Conservation (phyloP, 2,888 invertebrate genomes). For the Drosophila mercatorum region DNA sequence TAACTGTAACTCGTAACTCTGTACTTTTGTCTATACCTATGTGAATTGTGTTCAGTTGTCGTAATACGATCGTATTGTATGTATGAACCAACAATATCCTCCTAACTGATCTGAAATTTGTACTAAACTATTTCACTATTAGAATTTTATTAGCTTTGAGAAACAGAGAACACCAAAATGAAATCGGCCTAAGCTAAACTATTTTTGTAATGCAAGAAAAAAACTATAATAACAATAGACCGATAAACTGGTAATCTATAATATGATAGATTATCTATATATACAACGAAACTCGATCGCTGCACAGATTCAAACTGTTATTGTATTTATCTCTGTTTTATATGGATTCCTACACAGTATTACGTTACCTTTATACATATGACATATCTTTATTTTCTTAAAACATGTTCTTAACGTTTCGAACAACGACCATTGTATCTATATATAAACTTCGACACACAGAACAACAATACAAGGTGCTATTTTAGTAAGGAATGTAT, state of each 20-base stretch:
- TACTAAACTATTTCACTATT: slow-evolving; percentile 2
- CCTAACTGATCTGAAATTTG: slow-evolving; percentile 9
- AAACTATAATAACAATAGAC: slow-evolving; percentile 12
- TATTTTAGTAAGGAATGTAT: slow-evolving; percentile 73
- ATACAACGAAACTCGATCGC: slow-evolving; percentile 28
- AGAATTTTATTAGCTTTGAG: not conserved
- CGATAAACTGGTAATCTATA: not conserved
- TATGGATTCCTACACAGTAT: slow-evolving; percentile 40
- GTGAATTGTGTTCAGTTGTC: slow-evolving; percentile 45
- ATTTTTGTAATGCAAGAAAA: slow-evolving; percentile 20
- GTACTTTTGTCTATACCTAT: slow-evolving; percentile 41
- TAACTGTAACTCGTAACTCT: slow-evolving; percentile 48
- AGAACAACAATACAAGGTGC: slow-evolving; percentile 76
- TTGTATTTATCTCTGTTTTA: slow-evolving; percentile 33
- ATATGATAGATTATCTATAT: slow-evolving; percentile 1
- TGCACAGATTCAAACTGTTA: slow-evolving; percentile 43
- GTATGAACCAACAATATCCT: slow-evolving; percentile 10
- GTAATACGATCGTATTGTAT: slow-evolving; percentile 24
- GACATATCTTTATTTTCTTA: slow-evolving; percentile 23
- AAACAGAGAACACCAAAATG: not conserved
- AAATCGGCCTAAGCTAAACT: slow-evolving; percentile 13
- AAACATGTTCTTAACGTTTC: slow-evolving; percentile 39
- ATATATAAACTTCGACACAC: slow-evolving; percentile 49
- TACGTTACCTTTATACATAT: slow-evolving; percentile 25
- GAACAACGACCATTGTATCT: slow-evolving; percentile 68